Evolutionary conservation across 1,140 invertebrate species (phyloP).

Genomic region (Caligus rogercresseyi): DNA sequence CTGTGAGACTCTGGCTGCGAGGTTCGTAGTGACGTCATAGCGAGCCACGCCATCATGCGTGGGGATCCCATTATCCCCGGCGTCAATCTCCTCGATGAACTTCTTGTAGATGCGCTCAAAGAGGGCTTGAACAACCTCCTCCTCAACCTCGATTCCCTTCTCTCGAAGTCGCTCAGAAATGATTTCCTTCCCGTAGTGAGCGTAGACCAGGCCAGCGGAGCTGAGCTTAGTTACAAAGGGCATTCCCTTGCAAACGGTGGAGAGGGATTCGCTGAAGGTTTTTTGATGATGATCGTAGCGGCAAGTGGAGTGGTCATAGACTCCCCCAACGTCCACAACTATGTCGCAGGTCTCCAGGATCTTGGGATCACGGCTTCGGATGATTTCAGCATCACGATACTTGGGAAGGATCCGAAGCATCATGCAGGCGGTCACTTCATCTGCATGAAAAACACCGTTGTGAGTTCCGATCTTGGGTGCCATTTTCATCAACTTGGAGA

Average conservation of each 20-base stretch:
- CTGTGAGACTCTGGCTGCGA: conserved; percentile 50
- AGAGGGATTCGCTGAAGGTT: conserved; percentile 24
- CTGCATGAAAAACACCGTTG: conserved; percentile 17
- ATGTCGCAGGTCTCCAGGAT: conserved; percentile 69
- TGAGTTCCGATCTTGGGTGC: conserved; percentile 18
- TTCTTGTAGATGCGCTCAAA: conserved; percentile 69
- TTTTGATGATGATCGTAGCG: conserved; percentile 92
- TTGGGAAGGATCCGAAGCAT: conserved; percentile 11
- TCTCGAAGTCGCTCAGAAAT: conserved; percentile 35
- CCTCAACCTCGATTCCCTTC: conserved; percentile 24
- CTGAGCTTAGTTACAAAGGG: conserved; percentile 54
- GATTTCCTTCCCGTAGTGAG: conserved; percentile 68
- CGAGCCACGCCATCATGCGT: conserved; percentile 42
- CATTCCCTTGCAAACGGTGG: conserved; percentile 36
- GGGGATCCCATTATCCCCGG: conserved; percentile 81
- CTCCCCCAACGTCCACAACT: conserved; percentile 83
- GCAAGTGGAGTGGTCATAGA: background rate
- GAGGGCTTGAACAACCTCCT: conserved; percentile 37
- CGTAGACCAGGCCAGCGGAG: conserved; percentile 84
- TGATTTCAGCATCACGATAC: conserved; percentile 12
- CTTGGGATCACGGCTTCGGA: conserved; percentile 38
- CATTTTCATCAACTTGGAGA: background rate
- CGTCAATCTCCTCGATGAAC: conserved; percentile 87
- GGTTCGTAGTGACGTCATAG: conserved; percentile 58
- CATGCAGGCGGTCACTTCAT: conserved; percentile 16